These are phyloP conservation scores for Scyliorhinus canicula DNA, from an alignment of 2,797 vertebrate genomes.

Conservation along the genomic window DNA sequence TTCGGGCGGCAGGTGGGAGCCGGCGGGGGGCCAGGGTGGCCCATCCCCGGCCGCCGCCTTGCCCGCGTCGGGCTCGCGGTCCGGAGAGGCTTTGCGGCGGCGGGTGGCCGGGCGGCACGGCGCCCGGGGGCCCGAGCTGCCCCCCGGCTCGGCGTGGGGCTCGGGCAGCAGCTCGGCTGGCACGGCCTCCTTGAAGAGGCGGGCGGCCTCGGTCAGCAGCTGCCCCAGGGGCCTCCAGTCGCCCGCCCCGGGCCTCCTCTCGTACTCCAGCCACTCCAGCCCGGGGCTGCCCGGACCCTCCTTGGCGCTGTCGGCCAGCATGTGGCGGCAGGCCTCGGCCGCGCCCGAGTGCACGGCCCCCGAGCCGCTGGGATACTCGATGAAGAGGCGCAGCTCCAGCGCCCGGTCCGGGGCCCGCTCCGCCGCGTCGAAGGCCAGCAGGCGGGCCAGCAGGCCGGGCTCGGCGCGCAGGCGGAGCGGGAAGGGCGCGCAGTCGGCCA, in stretches of 20 bases:
- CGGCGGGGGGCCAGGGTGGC: slow-evolving; percentile 84
- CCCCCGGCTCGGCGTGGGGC: not conserved
- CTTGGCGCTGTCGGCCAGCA: slow-evolving; percentile 2
- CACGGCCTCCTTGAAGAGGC: slow-evolving; percentile 35
- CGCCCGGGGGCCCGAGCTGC: not conserved
- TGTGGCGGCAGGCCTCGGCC: slow-evolving; percentile 18
- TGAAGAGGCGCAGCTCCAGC: not conserved
- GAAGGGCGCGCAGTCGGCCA: slow-evolving; percentile 68
- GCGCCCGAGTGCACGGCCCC: slow-evolving; percentile 8
- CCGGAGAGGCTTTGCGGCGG: slow-evolving; percentile 90
- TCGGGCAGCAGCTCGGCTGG: slow-evolving; percentile 17
- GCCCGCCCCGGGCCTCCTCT: slow-evolving; percentile 50
- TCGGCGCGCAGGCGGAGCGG: slow-evolving; percentile 89
- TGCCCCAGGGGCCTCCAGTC: slow-evolving; percentile 35
- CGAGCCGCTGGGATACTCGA: slow-evolving; percentile 34
- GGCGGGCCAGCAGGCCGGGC: slow-evolving; percentile 72
- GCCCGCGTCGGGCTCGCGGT: slow-evolving; percentile 75
- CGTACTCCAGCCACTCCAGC: slow-evolving; percentile 41
- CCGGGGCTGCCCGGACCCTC: not conserved
- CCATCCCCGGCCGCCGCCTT: slow-evolving; percentile 82
- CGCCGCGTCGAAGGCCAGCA: slow-evolving; percentile 73
- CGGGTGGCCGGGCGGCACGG: slow-evolving; percentile 41
- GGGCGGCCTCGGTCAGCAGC: not conserved
- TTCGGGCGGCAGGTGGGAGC: slow-evolving; percentile 76
- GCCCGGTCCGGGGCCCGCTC: slow-evolving; percentile 47